phyloP scores from a whole-genome alignment of 2,113 vertebrate genomes.

The Mugil cephalus region DNA sequence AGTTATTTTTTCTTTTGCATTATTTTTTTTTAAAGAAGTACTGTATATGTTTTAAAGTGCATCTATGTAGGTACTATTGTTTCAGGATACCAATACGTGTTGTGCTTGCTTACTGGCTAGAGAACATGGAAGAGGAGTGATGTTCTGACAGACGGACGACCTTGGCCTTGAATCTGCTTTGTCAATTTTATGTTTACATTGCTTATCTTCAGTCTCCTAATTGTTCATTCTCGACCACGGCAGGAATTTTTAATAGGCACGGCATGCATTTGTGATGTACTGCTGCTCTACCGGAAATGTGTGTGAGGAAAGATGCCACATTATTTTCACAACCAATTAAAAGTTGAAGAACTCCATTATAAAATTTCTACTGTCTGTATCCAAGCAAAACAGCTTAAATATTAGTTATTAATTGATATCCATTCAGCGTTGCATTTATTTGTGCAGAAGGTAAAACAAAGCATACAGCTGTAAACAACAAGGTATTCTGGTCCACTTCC shows the following conservation, averaged over 20 bases:
- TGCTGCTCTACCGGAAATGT: constrained; percentile 54
- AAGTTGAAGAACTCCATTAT: constrained; percentile 84
- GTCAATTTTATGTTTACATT: no score
- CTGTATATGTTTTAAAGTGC: no score
- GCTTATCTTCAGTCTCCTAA: not conserved
- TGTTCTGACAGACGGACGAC: no score
- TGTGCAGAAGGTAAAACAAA: constrained; percentile 70
- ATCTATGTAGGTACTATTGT: no score
- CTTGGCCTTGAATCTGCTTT: not conserved
- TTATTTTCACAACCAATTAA: constrained; percentile 84
- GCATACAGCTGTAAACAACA: constrained; percentile 62
- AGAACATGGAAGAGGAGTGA: no score
- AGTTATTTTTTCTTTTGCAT: no score
- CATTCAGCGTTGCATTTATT: constrained; percentile 74
- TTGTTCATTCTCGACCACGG: constrained; percentile 49
- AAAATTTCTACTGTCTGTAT: constrained; percentile 78
- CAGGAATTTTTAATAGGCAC: constrained; percentile 60
- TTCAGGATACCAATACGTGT: no score
- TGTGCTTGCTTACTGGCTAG: no score
- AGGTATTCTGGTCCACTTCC: constrained; percentile 67
- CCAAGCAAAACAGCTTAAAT: constrained; percentile 82
- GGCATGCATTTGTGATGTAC: constrained; percentile 33
- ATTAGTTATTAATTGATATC: constrained; percentile 85
- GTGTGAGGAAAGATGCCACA: constrained; percentile 51
- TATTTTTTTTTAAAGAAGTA: no score